Conservation (phyloP, 2,113 vertebrate genomes). For the Sinosuthora webbiana region DNA sequence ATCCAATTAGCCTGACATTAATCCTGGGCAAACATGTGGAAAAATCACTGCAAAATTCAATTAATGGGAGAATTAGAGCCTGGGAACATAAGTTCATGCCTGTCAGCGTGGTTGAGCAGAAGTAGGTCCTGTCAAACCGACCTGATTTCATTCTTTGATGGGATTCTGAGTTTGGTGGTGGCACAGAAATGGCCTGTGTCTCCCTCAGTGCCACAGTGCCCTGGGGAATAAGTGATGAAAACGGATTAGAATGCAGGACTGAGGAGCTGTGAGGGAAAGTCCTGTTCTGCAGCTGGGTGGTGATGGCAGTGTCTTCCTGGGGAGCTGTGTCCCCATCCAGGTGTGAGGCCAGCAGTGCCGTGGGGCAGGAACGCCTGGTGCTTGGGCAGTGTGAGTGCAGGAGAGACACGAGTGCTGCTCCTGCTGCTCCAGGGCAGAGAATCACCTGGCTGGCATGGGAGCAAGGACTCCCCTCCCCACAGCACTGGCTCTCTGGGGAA, state of each 20-base stretch:
- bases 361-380: accelerated
- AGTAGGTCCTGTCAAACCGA: constrained; percentile 1
- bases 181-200: not conserved
- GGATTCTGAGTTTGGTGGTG: not conserved
- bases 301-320: accelerated
- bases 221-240: not conserved
- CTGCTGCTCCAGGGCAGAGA: not conserved
- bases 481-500: not conserved
- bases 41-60: constrained; percentile 17
- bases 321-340: accelerated
- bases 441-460: accelerated
- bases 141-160: not conserved
- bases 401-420: accelerated
- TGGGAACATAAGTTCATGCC: not conserved
- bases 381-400: accelerated
- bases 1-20: constrained; percentile 52
- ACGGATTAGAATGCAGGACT: not conserved
- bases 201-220: not conserved
- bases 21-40: constrained; percentile 28
- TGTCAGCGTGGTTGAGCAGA: not conserved
- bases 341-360: accelerated
- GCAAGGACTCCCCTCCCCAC: not conserved
- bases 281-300: accelerated
- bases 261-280: not conserved
- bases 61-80: constrained; percentile 42